phyloP scores from a whole-genome alignment of 1,140 invertebrate species.

The Leucophenga varia region DNA sequence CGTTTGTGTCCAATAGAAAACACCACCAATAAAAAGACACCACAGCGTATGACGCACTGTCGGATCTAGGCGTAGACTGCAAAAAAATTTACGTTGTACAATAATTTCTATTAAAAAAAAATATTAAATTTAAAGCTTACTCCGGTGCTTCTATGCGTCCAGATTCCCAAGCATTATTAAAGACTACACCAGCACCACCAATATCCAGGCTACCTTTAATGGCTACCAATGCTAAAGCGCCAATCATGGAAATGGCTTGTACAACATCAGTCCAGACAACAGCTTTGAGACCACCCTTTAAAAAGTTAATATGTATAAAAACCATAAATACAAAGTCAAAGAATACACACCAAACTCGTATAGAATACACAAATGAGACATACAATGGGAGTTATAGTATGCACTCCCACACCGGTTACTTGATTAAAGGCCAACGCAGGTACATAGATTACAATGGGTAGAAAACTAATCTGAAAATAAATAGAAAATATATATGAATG shows the following conservation, averaged over 20 bases:
- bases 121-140: conserved; percentile 22
- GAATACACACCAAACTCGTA: conserved; percentile 70
- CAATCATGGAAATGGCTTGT: conserved; percentile 77
- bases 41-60: conserved; percentile 77
- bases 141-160: conserved; percentile 40
- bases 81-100: neutral
- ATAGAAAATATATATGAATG: neutral
- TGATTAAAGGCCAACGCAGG: conserved; percentile 80
- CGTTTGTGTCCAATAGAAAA: conserved; percentile 73
- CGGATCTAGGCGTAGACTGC: conserved; percentile 73
- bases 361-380: conserved; percentile 82
- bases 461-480: conserved; percentile 60
- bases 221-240: conserved; percentile 68
- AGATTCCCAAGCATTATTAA: conserved; percentile 55
- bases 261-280: conserved; percentile 88
- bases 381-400: conserved; percentile 72
- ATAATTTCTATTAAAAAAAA: too few species aligned
- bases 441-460: conserved; percentile 81
- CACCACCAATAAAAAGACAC: conserved; percentile 75
- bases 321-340: neutral
- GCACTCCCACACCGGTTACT: conserved; percentile 75
- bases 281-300: conserved; percentile 79
- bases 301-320: neutral
- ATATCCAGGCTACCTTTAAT: conserved; percentile 66
- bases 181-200: conserved; percentile 68